These are phyloP conservation scores for Mionectes olivaceus DNA, from an alignment of 2,797 vertebrate species.

Conservation along the genomic window DNA sequence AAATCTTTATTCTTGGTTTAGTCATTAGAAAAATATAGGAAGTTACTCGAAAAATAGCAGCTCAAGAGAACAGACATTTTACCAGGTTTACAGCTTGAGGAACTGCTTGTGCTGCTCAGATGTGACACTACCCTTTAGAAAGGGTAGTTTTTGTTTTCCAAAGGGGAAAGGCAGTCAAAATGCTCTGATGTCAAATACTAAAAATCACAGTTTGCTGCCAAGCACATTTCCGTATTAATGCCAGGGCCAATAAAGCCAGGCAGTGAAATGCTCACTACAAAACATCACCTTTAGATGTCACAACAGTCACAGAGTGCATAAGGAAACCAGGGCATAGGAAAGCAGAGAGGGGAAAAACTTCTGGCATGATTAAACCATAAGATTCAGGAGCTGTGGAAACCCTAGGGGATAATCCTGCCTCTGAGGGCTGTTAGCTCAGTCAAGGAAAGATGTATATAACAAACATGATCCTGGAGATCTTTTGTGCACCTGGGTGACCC, in stretches of 20 bases:
- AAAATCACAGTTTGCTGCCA: neutral
- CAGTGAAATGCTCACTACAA: neutral
- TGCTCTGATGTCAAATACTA: neutral
- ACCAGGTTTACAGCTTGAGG: neutral
- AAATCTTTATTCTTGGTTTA: neutral
- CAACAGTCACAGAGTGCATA: neutral
- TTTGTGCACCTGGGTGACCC: neutral
- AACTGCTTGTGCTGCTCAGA: neutral
- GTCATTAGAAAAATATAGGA: neutral
- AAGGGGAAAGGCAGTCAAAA: neutral
- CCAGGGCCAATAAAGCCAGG: neutral
- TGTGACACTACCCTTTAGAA: rapidly evolving
- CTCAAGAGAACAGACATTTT: neutral
- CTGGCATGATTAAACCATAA: neutral
- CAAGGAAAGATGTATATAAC: neutral
- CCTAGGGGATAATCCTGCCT: neutral
- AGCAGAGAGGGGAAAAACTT: neutral
- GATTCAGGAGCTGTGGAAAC: neutral
- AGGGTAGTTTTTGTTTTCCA: neutral
- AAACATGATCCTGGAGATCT: constrained; percentile 27
- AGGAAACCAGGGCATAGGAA: neutral
- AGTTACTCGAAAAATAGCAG: neutral
- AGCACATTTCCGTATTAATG: neutral
- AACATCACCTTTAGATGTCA: neutral
- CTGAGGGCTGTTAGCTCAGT: neutral